phyloP scores from a whole-genome alignment of 30 jellyfish, hydroid and myxozoan genomes.

The Hydra vulgaris region DNA sequence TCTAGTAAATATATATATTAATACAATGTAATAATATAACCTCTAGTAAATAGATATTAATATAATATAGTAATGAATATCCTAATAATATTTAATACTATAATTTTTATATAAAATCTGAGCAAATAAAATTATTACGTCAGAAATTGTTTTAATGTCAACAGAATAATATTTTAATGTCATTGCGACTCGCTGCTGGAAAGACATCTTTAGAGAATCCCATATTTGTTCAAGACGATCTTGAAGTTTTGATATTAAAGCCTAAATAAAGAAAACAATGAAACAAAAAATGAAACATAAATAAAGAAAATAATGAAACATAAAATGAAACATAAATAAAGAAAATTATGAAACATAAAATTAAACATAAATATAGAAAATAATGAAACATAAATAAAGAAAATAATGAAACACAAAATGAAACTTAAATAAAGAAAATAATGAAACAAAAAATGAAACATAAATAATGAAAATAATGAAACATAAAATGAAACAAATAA shows the following conservation, averaged over 20 bases:
- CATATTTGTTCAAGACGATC: conserved; percentile 73
- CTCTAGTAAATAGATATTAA: no score
- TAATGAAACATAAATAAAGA: no score
- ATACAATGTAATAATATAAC: no score
- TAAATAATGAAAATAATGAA: no score
- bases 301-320: neutral
- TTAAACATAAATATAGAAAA: no score
- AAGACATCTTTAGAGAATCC: conserved; percentile 71
- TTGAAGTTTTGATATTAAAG: conserved; percentile 37
- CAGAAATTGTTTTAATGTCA: neutral
- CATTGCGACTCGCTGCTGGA: conserved; percentile 57
- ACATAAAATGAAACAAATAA: no score
- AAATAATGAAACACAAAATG: neutral
- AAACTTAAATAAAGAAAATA: neutral
- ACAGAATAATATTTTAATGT: conserved; percentile 64
- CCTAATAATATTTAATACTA: neutral
- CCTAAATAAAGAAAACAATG: conserved; percentile 10
- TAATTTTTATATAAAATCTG: neutral
- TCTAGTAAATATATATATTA: no score
- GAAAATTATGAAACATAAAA: neutral
- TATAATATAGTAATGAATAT: no score
- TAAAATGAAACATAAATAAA: neutral
- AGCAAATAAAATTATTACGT: neutral
- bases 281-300: neutral
- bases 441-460: neutral